phyloP scores from a whole-genome alignment of 30 jellyfish, hydroid and myxozoan genomes.

The Phacellophora camtschatica region DNA sequence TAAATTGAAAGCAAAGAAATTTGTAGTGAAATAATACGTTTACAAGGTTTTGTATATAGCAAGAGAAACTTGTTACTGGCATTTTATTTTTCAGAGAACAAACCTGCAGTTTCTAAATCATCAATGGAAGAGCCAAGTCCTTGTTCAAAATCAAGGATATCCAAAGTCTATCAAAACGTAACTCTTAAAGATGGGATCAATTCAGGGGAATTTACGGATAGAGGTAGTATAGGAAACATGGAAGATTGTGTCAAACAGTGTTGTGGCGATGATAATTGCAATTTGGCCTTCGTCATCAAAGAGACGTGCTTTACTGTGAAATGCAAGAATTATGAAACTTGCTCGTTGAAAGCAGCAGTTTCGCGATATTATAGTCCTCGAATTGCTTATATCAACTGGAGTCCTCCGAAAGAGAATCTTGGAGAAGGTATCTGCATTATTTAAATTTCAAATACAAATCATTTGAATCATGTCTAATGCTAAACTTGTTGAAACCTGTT shows the following conservation, averaged over 20 bases:
- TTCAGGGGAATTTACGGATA: slow-evolving; percentile 94
- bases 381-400: slow-evolving; percentile 91
- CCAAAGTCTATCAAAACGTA: slow-evolving; percentile 77
- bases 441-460: background rate
- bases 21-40: no score
- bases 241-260: slow-evolving; percentile 86
- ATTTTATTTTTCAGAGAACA: slow-evolving; percentile 31
- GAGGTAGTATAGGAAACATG: slow-evolving; percentile 79
- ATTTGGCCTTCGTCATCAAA: slow-evolving; percentile 94
- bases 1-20: no score
- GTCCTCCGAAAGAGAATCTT: slow-evolving; percentile 90
- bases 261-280: slow-evolving; percentile 89
- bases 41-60: no score
- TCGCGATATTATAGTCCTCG: slow-evolving; percentile 86
- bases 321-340: slow-evolving; percentile 83
- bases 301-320: slow-evolving; percentile 94
- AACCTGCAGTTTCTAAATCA: slow-evolving; percentile 58
- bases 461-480: no score
- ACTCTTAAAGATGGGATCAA: slow-evolving; percentile 92
- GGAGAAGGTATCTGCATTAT: slow-evolving; percentile 61
- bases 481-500: no score
- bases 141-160: slow-evolving; percentile 73
- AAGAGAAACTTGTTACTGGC: no score
- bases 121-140: slow-evolving; percentile 41
- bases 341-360: slow-evolving; percentile 87